Percentiles rank a stretch among this genome's conserved stretches.
These are phyloP conservation scores for Mythimna albipuncta DNA, from an alignment of 2,888 invertebrate species.

Conservation along the genomic window DNA sequence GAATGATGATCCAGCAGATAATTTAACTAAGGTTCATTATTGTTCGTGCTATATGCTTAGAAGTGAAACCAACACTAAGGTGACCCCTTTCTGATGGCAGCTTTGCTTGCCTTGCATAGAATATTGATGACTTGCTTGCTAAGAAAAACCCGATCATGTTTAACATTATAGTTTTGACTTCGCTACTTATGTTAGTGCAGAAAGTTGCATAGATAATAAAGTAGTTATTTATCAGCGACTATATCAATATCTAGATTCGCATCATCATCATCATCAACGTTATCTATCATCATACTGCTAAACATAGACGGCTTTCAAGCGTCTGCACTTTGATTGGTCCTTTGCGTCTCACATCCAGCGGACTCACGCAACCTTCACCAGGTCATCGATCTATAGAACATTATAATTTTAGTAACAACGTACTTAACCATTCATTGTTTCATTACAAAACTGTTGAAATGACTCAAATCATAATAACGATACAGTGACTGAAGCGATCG, in stretches of 20 bases:
- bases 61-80: background rate
- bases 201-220: too few relatives aligned
- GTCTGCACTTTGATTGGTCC: too few relatives aligned
- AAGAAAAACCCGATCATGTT: background rate
- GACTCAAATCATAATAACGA: conserved; percentile 15
- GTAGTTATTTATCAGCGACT: background rate
- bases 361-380: background rate
- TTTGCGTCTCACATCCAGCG: too few relatives aligned
- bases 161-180: too few relatives aligned
- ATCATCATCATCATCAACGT: too few relatives aligned
- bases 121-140: background rate
- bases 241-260: background rate
- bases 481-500: background rate
- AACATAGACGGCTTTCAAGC: too few relatives aligned
- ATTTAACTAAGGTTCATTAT: background rate
- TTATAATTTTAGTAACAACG: conserved; percentile 20
- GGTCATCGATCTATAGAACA: conserved; percentile 4
- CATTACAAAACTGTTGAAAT: conserved; percentile 23
- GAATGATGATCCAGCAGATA: conserved; percentile 4
- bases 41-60: background rate
- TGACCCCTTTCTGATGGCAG: conserved; percentile 2
- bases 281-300: too few relatives aligned
- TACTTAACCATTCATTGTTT: conserved; percentile 31
- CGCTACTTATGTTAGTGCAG: too few relatives aligned
- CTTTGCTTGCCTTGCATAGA: background rate